Evolutionary conservation across 2,888 invertebrate genomes (phyloP).

Genomic region (Cabera pusaria): DNA sequence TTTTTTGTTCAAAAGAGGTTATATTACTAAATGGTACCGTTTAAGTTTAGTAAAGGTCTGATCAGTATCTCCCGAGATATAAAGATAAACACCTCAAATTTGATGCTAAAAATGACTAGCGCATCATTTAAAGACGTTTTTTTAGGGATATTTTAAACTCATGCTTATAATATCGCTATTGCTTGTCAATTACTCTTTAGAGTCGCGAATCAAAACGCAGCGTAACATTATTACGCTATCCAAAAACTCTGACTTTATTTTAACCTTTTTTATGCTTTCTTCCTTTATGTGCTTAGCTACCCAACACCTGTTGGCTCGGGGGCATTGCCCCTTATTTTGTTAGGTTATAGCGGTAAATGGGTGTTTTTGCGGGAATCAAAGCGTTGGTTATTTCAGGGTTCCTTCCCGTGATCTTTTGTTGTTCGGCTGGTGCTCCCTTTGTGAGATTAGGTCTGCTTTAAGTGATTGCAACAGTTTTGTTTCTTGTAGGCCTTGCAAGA

Average conservation of each 20-base stretch:
- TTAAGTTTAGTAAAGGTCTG: too few species aligned
- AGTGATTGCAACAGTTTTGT: slow-evolving; percentile 10
- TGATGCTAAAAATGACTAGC: too few species aligned
- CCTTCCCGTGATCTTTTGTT: slow-evolving; percentile 30
- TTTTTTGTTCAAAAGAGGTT: too few species aligned
- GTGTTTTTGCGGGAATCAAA: slow-evolving; percentile 54
- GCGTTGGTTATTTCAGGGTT: slow-evolving; percentile 43
- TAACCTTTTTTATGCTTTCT: slow-evolving; percentile 73
- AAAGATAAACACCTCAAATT: too few species aligned
- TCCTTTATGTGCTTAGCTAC: slow-evolving; percentile 72
- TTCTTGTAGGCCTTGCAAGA: slow-evolving; percentile 1
- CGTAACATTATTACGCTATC: slow-evolving; percentile 65
- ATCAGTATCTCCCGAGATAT: too few species aligned
- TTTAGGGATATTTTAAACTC: too few species aligned
- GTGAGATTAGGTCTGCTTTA: slow-evolving; percentile 19
- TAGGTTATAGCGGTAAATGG: slow-evolving; percentile 57
- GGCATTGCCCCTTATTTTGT: slow-evolving; percentile 66
- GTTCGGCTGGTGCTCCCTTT: slow-evolving; percentile 18
- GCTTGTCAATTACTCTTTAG: slow-evolving; percentile 27
- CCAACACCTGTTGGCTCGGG: slow-evolving; percentile 75
- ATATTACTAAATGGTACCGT: too few species aligned
- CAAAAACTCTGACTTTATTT: slow-evolving; percentile 67
- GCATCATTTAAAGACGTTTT: too few species aligned
- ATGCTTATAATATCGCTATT: slow-evolving; percentile 25
- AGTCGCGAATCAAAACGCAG: slow-evolving; percentile 59